Evolutionary conservation across 2,113 vertebrate species (phyloP).

Genomic region (Nyctereutes procyonoides): DNA sequence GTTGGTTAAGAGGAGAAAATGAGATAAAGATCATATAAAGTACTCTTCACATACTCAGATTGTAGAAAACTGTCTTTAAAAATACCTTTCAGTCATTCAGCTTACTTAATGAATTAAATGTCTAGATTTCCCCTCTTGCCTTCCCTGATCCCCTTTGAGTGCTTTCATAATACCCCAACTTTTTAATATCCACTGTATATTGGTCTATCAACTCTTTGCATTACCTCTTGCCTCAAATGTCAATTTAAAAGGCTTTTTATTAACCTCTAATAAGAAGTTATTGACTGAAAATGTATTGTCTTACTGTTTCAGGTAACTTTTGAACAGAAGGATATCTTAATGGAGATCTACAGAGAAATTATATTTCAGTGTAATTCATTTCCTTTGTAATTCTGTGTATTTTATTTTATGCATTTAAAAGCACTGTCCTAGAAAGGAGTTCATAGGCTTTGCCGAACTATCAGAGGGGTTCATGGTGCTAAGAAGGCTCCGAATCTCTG

Average conservation of each 20-base stretch:
- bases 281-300: neutral
- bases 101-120: slow-evolving; percentile 1
- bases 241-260: slow-evolving; percentile 21
- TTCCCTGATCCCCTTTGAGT: neutral
- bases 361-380: neutral
- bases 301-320: neutral
- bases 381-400: neutral
- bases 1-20: neutral
- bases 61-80: slow-evolving; percentile 3
- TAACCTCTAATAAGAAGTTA: neutral
- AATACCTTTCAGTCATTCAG: neutral
- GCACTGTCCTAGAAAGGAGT: neutral
- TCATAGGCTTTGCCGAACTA: neutral
- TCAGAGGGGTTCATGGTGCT: neutral
- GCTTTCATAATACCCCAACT: neutral
- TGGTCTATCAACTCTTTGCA: neutral
- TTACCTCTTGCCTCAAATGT: neutral
- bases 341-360: neutral
- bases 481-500: neutral
- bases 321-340: slow-evolving; percentile 15
- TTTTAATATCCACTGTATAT: neutral
- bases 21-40: neutral
- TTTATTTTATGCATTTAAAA: slow-evolving; percentile 34
- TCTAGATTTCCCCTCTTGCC: neutral
- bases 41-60: neutral